These are phyloP conservation scores for Lumbricus terrestris DNA, from an alignment of 2,888 invertebrate species.

Conservation along the genomic window DNA sequence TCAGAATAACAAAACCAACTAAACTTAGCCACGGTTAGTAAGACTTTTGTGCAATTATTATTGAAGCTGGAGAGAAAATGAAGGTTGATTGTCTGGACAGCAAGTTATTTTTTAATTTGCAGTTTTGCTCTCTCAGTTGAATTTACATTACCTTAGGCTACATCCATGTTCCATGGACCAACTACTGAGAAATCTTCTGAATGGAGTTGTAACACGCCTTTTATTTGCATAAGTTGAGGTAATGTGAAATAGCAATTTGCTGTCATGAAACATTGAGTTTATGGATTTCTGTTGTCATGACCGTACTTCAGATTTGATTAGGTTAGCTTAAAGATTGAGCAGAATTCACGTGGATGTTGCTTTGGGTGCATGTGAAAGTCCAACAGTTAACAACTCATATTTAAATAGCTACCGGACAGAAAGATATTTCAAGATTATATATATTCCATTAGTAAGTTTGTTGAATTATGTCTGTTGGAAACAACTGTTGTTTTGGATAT, in stretches of 20 bases:
- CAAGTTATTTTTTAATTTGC: neutral
- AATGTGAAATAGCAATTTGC: neutral
- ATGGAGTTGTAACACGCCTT: neutral
- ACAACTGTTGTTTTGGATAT: too few relatives aligned
- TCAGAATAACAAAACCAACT: constrained; percentile 71
- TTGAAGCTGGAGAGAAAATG: neutral
- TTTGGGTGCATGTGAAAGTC: too few relatives aligned
- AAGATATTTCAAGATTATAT: neutral
- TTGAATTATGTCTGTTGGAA: too few relatives aligned
- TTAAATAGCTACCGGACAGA: too few relatives aligned
- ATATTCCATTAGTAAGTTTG: neutral
- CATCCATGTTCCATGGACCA: neutral
- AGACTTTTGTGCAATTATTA: neutral
- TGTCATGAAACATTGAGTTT: neutral
- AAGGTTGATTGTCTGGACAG: neutral
- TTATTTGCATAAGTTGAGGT: neutral
- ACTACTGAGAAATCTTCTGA: neutral
- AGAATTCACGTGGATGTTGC: too few relatives aligned
- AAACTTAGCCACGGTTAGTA: constrained; percentile 76
- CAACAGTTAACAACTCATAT: too few relatives aligned
- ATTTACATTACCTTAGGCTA: too few relatives aligned
- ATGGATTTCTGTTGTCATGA: neutral
- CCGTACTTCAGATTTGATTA: neutral
- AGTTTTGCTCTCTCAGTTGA: neutral
- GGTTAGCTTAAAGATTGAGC: neutral